Conservation (phyloP, 2,888 invertebrate genomes). For the Autographa gamma region DNA sequence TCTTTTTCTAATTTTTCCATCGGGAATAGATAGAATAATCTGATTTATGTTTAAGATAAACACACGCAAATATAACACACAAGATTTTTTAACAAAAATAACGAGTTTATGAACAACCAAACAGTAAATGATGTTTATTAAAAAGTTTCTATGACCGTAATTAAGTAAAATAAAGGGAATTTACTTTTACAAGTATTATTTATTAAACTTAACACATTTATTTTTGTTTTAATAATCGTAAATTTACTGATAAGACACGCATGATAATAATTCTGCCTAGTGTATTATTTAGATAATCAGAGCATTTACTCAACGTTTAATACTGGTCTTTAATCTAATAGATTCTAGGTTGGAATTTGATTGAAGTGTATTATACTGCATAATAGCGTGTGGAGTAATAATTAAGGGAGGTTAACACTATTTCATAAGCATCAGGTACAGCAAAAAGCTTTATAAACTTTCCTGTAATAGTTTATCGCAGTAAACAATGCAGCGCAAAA, state of each 20-base stretch:
- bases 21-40: not conserved
- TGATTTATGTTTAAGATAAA: not conserved
- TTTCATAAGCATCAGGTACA: slow-evolving; percentile 48
- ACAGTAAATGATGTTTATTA: too few relatives aligned
- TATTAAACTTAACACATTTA: not conserved
- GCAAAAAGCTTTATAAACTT: slow-evolving; percentile 47
- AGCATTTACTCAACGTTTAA: slow-evolving; percentile 16
- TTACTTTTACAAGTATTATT: not conserved
- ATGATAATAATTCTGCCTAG: slow-evolving; percentile 10
- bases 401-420: slow-evolving; percentile 45
- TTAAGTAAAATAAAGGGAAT: not conserved
- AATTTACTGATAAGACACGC: slow-evolving; percentile 11
- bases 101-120: too few relatives aligned
- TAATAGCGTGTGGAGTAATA: slow-evolving; percentile 49
- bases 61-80: not conserved
- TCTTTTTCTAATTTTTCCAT: not conserved
- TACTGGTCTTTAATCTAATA: slow-evolving; percentile 12
- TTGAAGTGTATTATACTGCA: slow-evolving; percentile 39
- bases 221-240: not conserved
- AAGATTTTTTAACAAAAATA: too few relatives aligned
- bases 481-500: slow-evolving; percentile 22
- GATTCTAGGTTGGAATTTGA: slow-evolving; percentile 9
- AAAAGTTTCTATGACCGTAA: not conserved
- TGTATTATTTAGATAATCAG: slow-evolving; percentile 15
- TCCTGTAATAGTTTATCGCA: not conserved